Conservation (phyloP, 2,797 vertebrate species). For the Acrossocheilus fasciatus region DNA sequence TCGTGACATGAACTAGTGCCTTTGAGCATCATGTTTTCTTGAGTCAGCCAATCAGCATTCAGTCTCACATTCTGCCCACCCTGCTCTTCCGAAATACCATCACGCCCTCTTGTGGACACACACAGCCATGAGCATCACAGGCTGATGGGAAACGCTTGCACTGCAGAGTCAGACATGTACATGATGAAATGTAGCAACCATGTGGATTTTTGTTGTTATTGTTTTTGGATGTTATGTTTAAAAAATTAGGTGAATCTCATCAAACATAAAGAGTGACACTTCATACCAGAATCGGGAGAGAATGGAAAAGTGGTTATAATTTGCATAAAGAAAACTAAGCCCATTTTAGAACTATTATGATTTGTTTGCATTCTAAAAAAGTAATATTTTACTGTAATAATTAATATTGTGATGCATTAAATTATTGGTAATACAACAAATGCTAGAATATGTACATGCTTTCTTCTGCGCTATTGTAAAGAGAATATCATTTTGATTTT, state of each 20-base stretch:
- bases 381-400: not conserved
- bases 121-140: not conserved
- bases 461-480: not conserved
- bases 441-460: not conserved
- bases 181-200: not conserved
- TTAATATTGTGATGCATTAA: not conserved
- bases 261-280: not conserved
- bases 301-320: not conserved
- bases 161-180: not conserved
- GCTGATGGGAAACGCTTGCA: constrained; percentile 1
- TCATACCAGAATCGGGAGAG: not conserved
- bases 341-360: not conserved
- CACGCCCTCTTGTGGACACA: not conserved
- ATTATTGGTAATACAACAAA: not conserved
- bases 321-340: not conserved
- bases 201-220: not conserved
- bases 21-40: not conserved
- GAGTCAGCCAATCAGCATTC: not conserved
- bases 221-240: not conserved
- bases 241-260: not conserved
- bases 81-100: not conserved
- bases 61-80: not conserved
- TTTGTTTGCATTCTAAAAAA: not conserved
- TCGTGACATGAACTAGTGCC: not conserved
- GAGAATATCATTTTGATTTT: not conserved